Evolutionary conservation across 2,797 vertebrate species (phyloP).

Genomic region (Diceros bicornis): DNA sequence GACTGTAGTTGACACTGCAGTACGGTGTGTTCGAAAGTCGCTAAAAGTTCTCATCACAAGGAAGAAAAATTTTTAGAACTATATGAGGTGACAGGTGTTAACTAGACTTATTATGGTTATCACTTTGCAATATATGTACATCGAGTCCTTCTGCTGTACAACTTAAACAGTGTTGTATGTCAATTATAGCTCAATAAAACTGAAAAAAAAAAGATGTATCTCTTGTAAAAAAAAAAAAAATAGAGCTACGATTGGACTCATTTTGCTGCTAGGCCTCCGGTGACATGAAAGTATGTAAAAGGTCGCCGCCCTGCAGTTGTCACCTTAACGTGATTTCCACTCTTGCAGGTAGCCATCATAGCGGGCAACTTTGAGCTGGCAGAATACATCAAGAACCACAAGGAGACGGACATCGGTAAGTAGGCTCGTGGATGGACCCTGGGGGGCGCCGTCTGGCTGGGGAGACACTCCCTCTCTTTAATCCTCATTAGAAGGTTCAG

Average conservation of each 20-base stretch:
- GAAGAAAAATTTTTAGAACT: accelerated
- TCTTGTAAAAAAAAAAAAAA: too few relatives aligned
- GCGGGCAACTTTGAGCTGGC: constrained; percentile 98
- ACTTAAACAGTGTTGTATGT: accelerated
- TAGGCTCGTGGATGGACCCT: not conserved
- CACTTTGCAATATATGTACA: accelerated
- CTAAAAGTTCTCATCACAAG: not conserved
- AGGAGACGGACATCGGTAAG: constrained; percentile 96
- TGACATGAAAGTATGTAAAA: accelerated
- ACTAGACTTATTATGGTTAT: accelerated
- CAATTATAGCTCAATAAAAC: accelerated
- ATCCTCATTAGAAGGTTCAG: accelerated
- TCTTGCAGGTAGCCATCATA: constrained; percentile 96
- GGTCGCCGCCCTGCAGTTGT: accelerated
- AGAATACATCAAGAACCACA: constrained; percentile 97
- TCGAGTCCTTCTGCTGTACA: accelerated
- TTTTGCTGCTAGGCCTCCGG: accelerated
- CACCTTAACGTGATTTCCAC: not conserved
- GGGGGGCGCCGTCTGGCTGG: accelerated
- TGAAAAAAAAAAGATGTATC: accelerated
- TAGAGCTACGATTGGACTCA: accelerated
- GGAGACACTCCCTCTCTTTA: accelerated
- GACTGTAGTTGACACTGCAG: accelerated
- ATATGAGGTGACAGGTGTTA: not conserved
- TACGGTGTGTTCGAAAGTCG: too few relatives aligned